Evolutionary conservation across 1,140 invertebrate genomes (phyloP), one percentile per base, ranked within the genome.

Genomic region (Ips nitidus): DNA sequence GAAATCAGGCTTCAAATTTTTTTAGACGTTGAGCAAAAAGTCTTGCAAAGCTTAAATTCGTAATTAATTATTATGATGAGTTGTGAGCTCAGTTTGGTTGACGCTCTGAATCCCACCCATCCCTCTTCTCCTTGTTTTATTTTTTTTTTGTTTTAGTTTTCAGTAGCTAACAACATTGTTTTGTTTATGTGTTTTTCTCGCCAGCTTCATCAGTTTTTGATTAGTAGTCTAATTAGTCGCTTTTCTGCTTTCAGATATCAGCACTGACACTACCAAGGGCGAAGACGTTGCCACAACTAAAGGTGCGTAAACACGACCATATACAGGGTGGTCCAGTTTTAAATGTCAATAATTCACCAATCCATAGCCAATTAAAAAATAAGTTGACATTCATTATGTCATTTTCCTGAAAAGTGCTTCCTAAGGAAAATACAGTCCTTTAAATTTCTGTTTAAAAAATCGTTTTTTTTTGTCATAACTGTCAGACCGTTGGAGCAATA

Each of bases 231-330:
- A 38, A 55, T 55, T 22, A 38, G 39, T 8, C 8, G 41, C 42
- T 2, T 63, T 52, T 63, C 45, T 63, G 37, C 38, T 63, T 63
- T 63, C 52, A 65, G 66, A 68, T 38, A 6, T 47, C 22, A 57
- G 59, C 37, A 57, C 59, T n/a, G 57, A 47, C 36, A 60, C 66
- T 57, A 68, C 59, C 60, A 52, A 71, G 76, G 75, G 22, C 68
- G 73, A 55, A 69, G 67, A 73, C 37, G 66, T 72, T 39, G 73
- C 76, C 3, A 77, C 72, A 8, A 71, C 50, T 6, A 72, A 72
- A 69, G 66, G 66, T 72, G 41, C n/a, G 53, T 56, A 56, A 37
- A 4, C 5, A 37, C 2, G 5, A 56, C 4, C 5, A 22, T 56
- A 56, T 56, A 22, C 22, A 22, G 22, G 22, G 22, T 22, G 22